phyloP scores from a whole-genome alignment of 2,797 vertebrate genomes.

The Dipus sagitta region DNA sequence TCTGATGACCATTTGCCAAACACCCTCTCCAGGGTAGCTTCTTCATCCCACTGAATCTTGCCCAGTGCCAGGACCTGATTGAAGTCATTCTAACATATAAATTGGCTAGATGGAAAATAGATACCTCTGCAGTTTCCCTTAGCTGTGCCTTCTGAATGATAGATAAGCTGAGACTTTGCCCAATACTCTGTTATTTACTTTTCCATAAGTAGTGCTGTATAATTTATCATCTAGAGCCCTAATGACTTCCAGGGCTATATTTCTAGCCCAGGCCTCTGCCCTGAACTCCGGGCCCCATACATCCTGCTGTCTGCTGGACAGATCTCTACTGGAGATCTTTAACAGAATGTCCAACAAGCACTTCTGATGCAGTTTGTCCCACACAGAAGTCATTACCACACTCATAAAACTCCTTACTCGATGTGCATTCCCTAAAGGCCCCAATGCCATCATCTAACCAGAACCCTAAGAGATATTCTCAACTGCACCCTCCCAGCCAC shows the following conservation, averaged over 20 bases:
- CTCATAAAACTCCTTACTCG: conserved; percentile 1
- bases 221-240: conserved; percentile 47
- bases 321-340: conserved; percentile 50
- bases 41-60: background rate
- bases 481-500: background rate
- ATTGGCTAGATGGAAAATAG: conserved; percentile 1
- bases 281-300: background rate
- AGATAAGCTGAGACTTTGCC: background rate
- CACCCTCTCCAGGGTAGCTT: background rate
- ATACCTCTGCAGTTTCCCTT: conserved; percentile 22
- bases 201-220: background rate
- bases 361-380: background rate
- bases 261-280: conserved; percentile 37
- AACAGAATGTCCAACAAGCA: conserved; percentile 31
- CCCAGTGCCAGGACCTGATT: background rate
- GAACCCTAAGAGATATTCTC: background rate
- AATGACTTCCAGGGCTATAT: background rate
- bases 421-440: background rate
- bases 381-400: background rate
- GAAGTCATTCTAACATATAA: conserved; percentile 5
- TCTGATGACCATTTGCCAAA: background rate
- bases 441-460: background rate
- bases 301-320: conserved; percentile 10
- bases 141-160: conserved; percentile 41
- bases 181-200: conserved; percentile 3